Base-by-base conservation (phyloP, 2,888 invertebrate species). In the Pycnomerus fuliginosus region DNA sequence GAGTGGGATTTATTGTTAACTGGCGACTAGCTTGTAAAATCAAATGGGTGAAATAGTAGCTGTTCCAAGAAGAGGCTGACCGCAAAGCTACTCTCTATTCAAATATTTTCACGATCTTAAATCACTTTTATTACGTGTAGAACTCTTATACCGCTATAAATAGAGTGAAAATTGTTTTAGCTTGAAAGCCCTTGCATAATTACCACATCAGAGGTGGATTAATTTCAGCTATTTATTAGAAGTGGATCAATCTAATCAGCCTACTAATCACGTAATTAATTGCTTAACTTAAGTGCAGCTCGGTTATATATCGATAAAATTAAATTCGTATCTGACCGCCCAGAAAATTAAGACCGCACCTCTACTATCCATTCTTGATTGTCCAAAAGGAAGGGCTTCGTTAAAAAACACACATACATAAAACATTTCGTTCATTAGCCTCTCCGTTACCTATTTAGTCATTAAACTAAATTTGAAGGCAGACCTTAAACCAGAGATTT, bases 1-100 rank as follows among this genome's bases (percentile, higher is more conserved):
- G 50, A 43, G 50, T 43, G 41, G 46, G 55, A 61, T 61, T 58
- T 60, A 57, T 57, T 44, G 52, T 51, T 48, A 48, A 36, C 42
- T 35, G 42, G 25, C 34, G 41, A 29, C 36, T 44, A 34, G 34
- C 13, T 34, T 41, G 25, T 33, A 53, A 53, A 51, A 48, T 23
- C 39, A 43, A 46, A 49, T 37, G 27, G 50, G 45, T 38, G 20
- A 46, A 44, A 38, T 23, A n/a, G n/a, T n/a, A n/a, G n/a, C n/a
- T n/a, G n/a, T n/a, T n/a, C n/a, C n/a, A n/a, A n/a, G n/a, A n/a
- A n/a, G n/a, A n/a, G n/a, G n/a, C n/a, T n/a, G n/a, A n/a, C n/a
- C n/a, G n/a, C n/a, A n/a, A n/a, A n/a, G n/a, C n/a, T n/a, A n/a
- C n/a, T n/a, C n/a, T n/a, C n/a, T n/a, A n/a, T n/a, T 28, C 13